Evolutionary conservation across 2,113 vertebrate genomes (phyloP), one percentile per base, ranked within the genome.

Genomic region (Narcine bancroftii): DNA sequence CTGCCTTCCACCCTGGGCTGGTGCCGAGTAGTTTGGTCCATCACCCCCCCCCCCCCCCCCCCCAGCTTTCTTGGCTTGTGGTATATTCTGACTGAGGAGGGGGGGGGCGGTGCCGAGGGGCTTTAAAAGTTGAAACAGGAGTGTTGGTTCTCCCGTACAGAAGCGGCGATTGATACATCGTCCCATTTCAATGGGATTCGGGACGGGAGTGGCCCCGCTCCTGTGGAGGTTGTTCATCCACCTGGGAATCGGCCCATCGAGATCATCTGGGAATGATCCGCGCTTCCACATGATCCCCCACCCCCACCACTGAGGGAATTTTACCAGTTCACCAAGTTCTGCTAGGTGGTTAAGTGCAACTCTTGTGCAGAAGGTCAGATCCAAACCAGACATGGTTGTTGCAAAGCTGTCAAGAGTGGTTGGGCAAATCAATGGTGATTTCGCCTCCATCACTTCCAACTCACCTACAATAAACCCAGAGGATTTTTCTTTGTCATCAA

Each of bases 51-150:
- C 36, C 9, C 33, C 9, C 19, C n/a, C 13, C 87, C 63, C 89
- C 89, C 11, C 6, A 47, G 63, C 63, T 42, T 26, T 71, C 89
- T 42, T 9, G 24, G 0, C 6, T 13, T 33, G 5, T 91, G 89
- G 89, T 91, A 45, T 69, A 29, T 42, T 69, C 89, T 42, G 65
- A 45, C 24, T 42, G 2, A 2, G 11, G 47, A 1, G 0, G 33
- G 7, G 11, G 47, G 3, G 0, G 33, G 15, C 13, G 39, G n/a
- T 26, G 19, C 21, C 47, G 75, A 29, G 42, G 21, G 89, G 36
- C 63, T 91, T 89, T 89, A 63, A 66, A 89, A 89, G 63, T 66
- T 69, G 5, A 65, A 36, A 89, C 87, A 89, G 69, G 66, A 66
- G 36, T n/a, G 39, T 91, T 7, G 65, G 65, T 47, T 13, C 7